Percentiles rank a stretch among this genome's conserved stretches.
Evolutionary conservation across 2,113 vertebrate species (phyloP).

Genomic region (Prionailurus viverrinus): DNA sequence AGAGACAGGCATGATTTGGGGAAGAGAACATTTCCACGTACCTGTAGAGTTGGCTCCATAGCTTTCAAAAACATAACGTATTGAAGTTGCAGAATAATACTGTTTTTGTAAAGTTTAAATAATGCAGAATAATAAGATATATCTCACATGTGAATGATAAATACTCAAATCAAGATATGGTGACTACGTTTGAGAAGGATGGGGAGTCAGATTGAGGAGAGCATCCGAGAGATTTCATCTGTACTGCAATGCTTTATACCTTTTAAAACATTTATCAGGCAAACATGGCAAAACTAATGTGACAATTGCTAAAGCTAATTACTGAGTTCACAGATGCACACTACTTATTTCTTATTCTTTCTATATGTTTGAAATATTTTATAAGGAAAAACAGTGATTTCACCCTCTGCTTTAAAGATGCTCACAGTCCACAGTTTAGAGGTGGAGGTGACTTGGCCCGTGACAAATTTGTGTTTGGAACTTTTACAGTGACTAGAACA

Average conservation of each 20-base stretch:
- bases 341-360: background rate
- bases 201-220: background rate
- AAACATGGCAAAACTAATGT: background rate
- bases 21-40: background rate
- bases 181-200: background rate
- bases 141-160: background rate
- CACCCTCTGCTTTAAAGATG: background rate
- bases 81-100: background rate
- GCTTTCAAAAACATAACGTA: background rate
- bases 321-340: background rate
- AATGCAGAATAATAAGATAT: background rate
- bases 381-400: background rate
- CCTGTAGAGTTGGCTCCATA: background rate
- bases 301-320: background rate
- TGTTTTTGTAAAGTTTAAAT: background rate
- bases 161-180: background rate
- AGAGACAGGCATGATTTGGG: background rate
- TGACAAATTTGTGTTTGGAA: background rate
- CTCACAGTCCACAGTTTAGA: background rate
- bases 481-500: background rate
- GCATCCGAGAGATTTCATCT: background rate
- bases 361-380: slow-evolving; percentile 11
- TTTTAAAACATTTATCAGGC: background rate
- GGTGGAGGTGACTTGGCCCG: background rate
- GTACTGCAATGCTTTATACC: background rate